These are phyloP conservation scores for Leptinotarsa haldemani DNA, from an alignment of 2,888 invertebrate species.

Conservation along the genomic window DNA sequence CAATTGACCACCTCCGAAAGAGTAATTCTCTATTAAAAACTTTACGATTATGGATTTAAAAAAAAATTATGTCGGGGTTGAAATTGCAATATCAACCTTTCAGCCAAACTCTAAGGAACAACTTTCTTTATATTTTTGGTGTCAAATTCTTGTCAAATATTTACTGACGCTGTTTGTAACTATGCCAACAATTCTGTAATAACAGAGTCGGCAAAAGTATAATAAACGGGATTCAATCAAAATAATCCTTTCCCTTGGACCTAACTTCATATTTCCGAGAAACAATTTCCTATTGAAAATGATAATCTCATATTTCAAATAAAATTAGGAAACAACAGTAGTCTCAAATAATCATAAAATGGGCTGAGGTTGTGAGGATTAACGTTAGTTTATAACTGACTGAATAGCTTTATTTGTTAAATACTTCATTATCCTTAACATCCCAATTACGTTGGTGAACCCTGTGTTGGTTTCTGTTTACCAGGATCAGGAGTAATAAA, in stretches of 20 bases:
- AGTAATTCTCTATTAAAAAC: too few relatives aligned
- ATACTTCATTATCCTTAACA: slow-evolving; percentile 15
- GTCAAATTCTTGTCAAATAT: not conserved
- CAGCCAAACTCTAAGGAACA: too few relatives aligned
- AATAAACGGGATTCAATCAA: not conserved
- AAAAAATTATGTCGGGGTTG: too few relatives aligned
- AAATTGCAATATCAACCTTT: too few relatives aligned
- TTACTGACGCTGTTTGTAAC: not conserved
- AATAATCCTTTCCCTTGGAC: not conserved
- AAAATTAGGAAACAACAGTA: not conserved
- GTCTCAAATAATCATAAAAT: not conserved
- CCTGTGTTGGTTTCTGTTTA: slow-evolving; percentile 25
- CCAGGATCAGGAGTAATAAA: not conserved
- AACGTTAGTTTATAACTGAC: not conserved
- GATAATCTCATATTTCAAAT: slow-evolving; percentile 8
- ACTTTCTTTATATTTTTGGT: too few relatives aligned
- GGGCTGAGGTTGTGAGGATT: slow-evolving; percentile 1
- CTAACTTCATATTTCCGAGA: not conserved
- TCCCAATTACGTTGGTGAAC: slow-evolving; percentile 27
- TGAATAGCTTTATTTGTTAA: slow-evolving; percentile 21
- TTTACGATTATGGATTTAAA: too few relatives aligned
- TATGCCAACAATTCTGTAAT: not conserved
- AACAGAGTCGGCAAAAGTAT: not conserved
- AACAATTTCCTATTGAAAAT: not conserved
- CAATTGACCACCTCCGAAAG: too few relatives aligned